Evolutionary conservation across 1,140 invertebrate species (phyloP).

Genomic region (Atta colombica): DNA sequence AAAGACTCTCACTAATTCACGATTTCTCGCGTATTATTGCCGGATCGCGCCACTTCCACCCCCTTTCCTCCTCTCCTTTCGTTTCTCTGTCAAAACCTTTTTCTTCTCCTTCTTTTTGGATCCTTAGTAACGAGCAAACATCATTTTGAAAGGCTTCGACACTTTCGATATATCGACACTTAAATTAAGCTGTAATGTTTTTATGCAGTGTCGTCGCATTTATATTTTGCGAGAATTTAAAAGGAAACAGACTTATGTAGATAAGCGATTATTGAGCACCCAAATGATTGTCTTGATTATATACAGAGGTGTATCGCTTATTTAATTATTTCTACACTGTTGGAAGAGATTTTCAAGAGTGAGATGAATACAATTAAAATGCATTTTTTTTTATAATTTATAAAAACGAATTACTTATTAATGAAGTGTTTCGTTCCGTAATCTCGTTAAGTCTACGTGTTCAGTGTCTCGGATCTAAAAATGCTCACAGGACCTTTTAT

Average conservation of each 20-base stretch:
- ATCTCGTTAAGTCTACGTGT: not conserved
- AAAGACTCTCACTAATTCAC: constrained; percentile 83
- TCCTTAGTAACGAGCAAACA: constrained; percentile 47
- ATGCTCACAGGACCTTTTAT: not conserved
- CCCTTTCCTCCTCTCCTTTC: not conserved
- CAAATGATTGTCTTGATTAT: not conserved
- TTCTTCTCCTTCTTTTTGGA: constrained; percentile 37
- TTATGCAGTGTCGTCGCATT: constrained; percentile 10
- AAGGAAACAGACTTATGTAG: not conserved
- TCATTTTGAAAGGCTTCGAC: constrained; percentile 50
- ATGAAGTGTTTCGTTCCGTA: not conserved
- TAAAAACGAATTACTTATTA: constrained; percentile 3
- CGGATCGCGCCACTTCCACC: constrained; percentile 61
- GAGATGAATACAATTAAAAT: not conserved
- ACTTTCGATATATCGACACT: constrained; percentile 29
- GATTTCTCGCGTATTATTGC: constrained; percentile 78
- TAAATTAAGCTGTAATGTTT: constrained; percentile 40
- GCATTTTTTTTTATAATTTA: constrained; percentile 5
- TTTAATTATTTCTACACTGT: not conserved
- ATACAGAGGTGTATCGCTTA: too few species aligned
- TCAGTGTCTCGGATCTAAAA: too few species aligned
- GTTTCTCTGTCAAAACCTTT: constrained; percentile 22
- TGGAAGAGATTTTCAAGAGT: not conserved
- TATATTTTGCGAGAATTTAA: not conserved
- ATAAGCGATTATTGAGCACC: not conserved